Evolutionary conservation across 2,113 vertebrate genomes (phyloP).

Genomic region (Taxidea taxus): DNA sequence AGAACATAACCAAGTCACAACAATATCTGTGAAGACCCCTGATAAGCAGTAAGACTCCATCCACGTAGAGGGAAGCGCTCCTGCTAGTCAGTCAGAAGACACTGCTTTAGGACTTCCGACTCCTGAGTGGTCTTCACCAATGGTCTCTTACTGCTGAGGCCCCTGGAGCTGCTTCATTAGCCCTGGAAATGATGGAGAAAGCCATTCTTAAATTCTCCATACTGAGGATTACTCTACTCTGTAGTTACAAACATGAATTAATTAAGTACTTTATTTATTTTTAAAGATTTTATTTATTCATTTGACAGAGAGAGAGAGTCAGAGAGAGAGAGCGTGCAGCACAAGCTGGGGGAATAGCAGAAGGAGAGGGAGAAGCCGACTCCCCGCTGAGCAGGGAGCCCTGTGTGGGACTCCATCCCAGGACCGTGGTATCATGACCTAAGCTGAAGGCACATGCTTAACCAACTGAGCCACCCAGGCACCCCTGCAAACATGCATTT

Average conservation of each 20-base stretch:
- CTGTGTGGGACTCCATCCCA: accelerated
- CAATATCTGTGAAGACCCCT: neutral
- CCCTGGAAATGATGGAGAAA: neutral
- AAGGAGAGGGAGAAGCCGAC: too few species aligned
- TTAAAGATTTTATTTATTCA: too few species aligned
- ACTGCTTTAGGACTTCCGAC: neutral
- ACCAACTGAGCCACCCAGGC: too few species aligned
- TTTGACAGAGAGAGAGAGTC: too few species aligned
- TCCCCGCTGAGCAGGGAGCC: too few species aligned
- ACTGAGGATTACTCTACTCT: neutral
- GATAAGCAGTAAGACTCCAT: neutral
- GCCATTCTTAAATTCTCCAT: neutral
- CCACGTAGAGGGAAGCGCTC: accelerated
- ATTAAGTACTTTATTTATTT: too few species aligned
- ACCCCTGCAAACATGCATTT: neutral
- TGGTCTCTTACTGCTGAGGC: neutral
- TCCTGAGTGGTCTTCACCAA: neutral
- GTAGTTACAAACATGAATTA: neutral
- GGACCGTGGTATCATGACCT: too few species aligned
- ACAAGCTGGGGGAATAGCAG: too few species aligned
- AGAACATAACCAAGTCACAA: neutral
- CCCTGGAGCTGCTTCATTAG: neutral
- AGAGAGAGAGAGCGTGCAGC: too few species aligned
- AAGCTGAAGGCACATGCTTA: too few species aligned
- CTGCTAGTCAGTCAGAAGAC: neutral